A percentile compares a stretch with the other conserved stretches of the same genome.
Evolutionary conservation across 2,797 vertebrate genomes (phyloP).

Genomic region (Antrozous pallidus): DNA sequence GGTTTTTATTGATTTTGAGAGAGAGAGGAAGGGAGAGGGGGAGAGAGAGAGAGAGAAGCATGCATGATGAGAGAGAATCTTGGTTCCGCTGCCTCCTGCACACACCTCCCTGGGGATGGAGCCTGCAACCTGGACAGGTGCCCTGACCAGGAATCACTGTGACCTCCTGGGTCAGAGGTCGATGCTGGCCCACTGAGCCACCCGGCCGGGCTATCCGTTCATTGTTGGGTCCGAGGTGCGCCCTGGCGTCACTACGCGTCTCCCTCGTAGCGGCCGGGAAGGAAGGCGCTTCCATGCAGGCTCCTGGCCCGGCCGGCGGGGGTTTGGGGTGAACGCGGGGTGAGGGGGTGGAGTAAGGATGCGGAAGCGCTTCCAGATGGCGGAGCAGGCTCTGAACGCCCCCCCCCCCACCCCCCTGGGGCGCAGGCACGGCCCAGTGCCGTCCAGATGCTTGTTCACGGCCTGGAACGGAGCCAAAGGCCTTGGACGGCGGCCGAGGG

Average conservation of each 20-base stretch:
- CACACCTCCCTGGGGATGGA: too few relatives aligned
- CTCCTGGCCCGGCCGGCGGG: neutral
- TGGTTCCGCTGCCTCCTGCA: neutral
- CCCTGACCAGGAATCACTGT: neutral
- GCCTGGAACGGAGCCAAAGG: neutral
- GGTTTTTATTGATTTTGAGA: neutral
- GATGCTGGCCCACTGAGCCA: neutral
- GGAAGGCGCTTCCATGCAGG: accelerated
- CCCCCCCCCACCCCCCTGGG: neutral
- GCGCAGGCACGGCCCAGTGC: neutral
- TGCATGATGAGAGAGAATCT: neutral
- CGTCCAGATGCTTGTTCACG: neutral
- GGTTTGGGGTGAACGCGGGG: neutral
- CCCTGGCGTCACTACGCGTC: too few relatives aligned
- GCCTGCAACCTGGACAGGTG: too few relatives aligned
- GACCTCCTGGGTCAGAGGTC: neutral
- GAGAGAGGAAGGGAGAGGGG: neutral
- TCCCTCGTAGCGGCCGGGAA: neutral
- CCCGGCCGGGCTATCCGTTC: neutral
- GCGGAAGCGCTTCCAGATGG: neutral
- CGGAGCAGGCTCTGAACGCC: neutral
- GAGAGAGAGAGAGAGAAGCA: too few relatives aligned
- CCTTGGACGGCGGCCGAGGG: neutral
- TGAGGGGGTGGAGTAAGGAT: neutral
- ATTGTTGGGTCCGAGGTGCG: conserved; percentile 15